Percentiles rank a stretch among this genome's conserved stretches.
Conservation (phyloP, 2,888 invertebrate species). For the Papilio elwesi region DNA sequence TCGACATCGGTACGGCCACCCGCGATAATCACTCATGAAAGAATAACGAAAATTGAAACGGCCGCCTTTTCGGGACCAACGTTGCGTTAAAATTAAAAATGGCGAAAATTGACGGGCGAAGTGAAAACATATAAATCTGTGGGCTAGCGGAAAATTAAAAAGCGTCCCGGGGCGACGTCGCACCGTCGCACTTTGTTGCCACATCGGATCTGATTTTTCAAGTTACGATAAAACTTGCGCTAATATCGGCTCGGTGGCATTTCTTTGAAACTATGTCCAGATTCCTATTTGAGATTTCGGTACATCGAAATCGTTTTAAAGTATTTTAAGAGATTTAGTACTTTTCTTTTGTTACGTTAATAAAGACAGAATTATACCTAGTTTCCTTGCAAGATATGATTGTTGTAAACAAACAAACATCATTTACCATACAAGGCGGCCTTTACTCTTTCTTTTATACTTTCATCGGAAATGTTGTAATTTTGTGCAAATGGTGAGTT, state of each 20-base stretch:
- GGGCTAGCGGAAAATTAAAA: conserved; percentile 82
- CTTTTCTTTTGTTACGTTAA: too few relatives aligned
- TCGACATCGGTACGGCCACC: conserved; percentile 13
- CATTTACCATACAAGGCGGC: too few relatives aligned
- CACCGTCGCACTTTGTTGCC: conserved; percentile 52
- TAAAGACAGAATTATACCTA: too few relatives aligned
- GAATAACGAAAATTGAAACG: conserved; percentile 58
- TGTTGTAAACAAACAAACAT: too few relatives aligned
- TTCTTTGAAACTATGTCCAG: background rate
- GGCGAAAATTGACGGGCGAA: conserved; percentile 74
- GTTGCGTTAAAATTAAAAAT: conserved; percentile 77
- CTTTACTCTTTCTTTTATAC: too few relatives aligned
- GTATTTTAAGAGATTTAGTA: too few relatives aligned
- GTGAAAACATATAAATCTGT: conserved; percentile 79
- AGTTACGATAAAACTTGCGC: conserved; percentile 42
- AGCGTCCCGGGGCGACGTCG: conserved; percentile 65
- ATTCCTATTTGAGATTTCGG: background rate
- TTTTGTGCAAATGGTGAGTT: too few relatives aligned
- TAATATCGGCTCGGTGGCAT: conserved; percentile 9
- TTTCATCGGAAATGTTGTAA: too few relatives aligned
- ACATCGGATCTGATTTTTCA: conserved; percentile 53
- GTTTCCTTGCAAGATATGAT: too few relatives aligned
- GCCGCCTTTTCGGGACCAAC: conserved; percentile 64
- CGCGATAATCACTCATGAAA: conserved; percentile 44
- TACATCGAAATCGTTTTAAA: too few relatives aligned